Conservation (phyloP, 2,113 vertebrate species). For the Mustelus asterias region DNA sequence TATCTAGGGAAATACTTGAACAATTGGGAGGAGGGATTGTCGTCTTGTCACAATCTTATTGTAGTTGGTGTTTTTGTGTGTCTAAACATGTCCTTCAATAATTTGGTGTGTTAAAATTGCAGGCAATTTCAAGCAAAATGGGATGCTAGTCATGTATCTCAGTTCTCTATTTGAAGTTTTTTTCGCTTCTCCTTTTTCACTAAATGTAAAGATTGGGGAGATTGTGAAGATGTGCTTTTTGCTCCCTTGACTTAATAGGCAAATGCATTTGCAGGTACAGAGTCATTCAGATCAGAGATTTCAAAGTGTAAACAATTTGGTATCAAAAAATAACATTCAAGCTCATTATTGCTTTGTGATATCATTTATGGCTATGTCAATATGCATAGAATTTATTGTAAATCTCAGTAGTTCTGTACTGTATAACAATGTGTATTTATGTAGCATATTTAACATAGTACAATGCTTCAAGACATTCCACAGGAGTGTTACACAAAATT, state of each 20-base stretch:
- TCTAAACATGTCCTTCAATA: not conserved
- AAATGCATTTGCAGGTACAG: not conserved
- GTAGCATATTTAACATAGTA: too few relatives aligned
- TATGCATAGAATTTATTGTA: not conserved
- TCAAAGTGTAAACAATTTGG: not conserved
- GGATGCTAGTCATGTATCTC: not conserved
- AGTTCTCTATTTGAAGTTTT: not conserved
- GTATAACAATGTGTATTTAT: not conserved
- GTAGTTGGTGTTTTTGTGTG: not conserved
- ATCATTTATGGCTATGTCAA: not conserved
- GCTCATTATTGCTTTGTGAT: not conserved
- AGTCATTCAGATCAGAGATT: not conserved
- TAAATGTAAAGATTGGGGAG: not conserved
- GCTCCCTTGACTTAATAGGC: not conserved
- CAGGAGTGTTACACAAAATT: too few relatives aligned
- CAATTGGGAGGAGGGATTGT: not conserved
- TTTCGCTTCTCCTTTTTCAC: not conserved
- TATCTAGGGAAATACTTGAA: not conserved
- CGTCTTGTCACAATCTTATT: not conserved
- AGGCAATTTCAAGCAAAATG: not conserved
- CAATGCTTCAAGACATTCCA: too few relatives aligned
- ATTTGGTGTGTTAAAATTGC: not conserved
- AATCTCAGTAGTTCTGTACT: not conserved
- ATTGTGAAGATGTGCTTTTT: not conserved
- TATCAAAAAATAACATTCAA: not conserved